Conservation (phyloP, 2,797 vertebrate species). For the Valencia hispanica region DNA sequence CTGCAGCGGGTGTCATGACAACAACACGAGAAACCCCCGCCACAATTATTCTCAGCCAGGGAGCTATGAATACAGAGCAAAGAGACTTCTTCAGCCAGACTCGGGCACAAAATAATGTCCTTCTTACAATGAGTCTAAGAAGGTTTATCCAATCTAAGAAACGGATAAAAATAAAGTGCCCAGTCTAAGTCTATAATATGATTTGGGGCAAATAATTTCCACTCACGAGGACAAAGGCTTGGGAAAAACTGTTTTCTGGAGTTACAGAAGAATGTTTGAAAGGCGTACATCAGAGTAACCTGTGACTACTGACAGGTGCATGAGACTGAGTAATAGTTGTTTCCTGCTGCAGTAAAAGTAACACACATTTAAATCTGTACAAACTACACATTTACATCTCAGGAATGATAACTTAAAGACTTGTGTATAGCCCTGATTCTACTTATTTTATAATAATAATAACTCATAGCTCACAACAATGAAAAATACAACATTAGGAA, state of each 20-base stretch:
- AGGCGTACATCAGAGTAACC: neutral
- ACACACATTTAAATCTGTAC: slow-evolving; percentile 47
- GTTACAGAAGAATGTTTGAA: slow-evolving; percentile 7
- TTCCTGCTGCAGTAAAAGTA: slow-evolving; percentile 34
- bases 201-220: slow-evolving; percentile 11
- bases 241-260: neutral
- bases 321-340: slow-evolving; percentile 4
- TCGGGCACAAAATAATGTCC: slow-evolving; percentile 28
- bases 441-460: slow-evolving; percentile 40
- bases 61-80: slow-evolving; percentile 51
- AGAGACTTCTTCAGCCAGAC: slow-evolving; percentile 41
- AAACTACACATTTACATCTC: slow-evolving; percentile 52
- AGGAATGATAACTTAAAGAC: slow-evolving; percentile 34
- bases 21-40: slow-evolving; percentile 42
- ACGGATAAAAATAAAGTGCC: slow-evolving; percentile 39
- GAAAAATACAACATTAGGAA: slow-evolving; percentile 67
- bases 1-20: slow-evolving; percentile 73
- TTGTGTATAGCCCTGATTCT: slow-evolving; percentile 41
- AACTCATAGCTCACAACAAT: slow-evolving; percentile 32
- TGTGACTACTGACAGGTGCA: neutral
- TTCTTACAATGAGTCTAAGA: slow-evolving; percentile 30
- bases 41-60: slow-evolving; percentile 47
- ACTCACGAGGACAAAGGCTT: neutral
- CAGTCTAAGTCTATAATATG: slow-evolving; percentile 22
- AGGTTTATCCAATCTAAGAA: no score